phyloP scores from a whole-genome alignment of 1,140 invertebrate species.

The Drosophila sulfurigaster region DNA sequence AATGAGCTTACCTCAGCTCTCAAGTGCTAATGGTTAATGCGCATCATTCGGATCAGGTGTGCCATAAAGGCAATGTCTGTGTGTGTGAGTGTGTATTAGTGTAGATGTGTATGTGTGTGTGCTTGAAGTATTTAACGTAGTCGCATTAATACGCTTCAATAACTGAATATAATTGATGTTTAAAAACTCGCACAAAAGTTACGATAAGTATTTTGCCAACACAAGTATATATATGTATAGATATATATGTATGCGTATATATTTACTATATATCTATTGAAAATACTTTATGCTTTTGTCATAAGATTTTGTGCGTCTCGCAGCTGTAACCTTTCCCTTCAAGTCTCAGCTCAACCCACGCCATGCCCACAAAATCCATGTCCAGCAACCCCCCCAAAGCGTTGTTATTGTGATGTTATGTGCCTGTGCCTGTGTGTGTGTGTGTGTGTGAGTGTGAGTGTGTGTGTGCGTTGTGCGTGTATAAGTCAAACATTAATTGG shows the following conservation, averaged over 20 bases:
- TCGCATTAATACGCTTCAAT: constrained; percentile 73
- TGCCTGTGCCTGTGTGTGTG: constrained; percentile 4
- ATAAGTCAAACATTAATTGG: constrained; percentile 78
- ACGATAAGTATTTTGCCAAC: constrained; percentile 69
- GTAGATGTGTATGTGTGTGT: constrained; percentile 7
- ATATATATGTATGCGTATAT: constrained; percentile 7
- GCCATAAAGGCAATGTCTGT: constrained; percentile 6
- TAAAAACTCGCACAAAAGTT: constrained; percentile 71
- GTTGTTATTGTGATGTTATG: constrained; percentile 15
- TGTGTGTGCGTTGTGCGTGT: constrained; percentile 25
- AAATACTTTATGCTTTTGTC: constrained; percentile 65
- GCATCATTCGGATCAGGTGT: constrained; percentile 42
- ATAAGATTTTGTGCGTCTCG: constrained; percentile 66
- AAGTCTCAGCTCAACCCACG: background rate
- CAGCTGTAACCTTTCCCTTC: constrained; percentile 62
- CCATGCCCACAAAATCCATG: constrained; percentile 15
- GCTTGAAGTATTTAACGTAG: constrained; percentile 40
- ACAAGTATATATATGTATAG: constrained; percentile 21
- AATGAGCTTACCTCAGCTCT: constrained; percentile 32
- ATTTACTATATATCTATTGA: constrained; percentile 42
- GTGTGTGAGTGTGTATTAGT: background rate
- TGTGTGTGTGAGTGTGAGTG: constrained; percentile 16
- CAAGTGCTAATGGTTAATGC: constrained; percentile 46
- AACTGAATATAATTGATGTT: constrained; percentile 77
- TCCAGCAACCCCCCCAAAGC: constrained; percentile 27